Evolutionary conservation across 1,140 invertebrate species (phyloP), one percentile per base, ranked within the genome.

Genomic region (Nebria ingens): DNA sequence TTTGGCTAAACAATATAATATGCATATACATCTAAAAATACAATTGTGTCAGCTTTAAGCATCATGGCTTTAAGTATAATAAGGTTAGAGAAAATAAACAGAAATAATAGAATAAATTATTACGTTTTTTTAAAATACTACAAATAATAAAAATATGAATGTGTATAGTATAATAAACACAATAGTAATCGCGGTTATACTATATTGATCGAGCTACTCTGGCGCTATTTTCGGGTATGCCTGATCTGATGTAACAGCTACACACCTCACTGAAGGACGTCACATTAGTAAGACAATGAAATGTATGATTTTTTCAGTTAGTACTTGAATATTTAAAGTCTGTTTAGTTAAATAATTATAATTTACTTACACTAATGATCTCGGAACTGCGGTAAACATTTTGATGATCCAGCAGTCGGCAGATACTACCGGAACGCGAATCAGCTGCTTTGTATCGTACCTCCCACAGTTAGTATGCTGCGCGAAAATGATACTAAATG

Each of bases 241-340:
- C 40, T 45, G 40, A 45, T 45, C 40, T 45, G 40, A 45, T 45
- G 40, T 45, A 45, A 45, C 40, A 45, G 15, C 40, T 12, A 45
- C 40, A 11, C 40, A 11, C 15, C 40, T 4, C 9, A 45, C 15
- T n/a, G 6, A 34, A 34, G n/a, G 4, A 29, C 25, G 13, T 29
- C 4, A 6, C 4, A 29, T 29, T 13, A 29, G 13, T 6, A 29
- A 29, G 13, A 29, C 25, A 29, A 29, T 29, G 25, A 6, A 29
- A 29, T 29, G 13, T 13, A 29, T 13, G 4, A 29, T 45, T 45
- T 12, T 45, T 12, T 45, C 17, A 9, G 15, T 45, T 4, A 45
- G 9, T 12, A 29, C 25, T 29, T 29, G 13, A 29, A 29, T 29
- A 13, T 6, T 6, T 13, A 29, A 4, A 29, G 13, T n/a, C n/a